Evolutionary conservation across 1,140 invertebrate genomes (phyloP).

Genomic region (Temnothorax curvispinosus): DNA sequence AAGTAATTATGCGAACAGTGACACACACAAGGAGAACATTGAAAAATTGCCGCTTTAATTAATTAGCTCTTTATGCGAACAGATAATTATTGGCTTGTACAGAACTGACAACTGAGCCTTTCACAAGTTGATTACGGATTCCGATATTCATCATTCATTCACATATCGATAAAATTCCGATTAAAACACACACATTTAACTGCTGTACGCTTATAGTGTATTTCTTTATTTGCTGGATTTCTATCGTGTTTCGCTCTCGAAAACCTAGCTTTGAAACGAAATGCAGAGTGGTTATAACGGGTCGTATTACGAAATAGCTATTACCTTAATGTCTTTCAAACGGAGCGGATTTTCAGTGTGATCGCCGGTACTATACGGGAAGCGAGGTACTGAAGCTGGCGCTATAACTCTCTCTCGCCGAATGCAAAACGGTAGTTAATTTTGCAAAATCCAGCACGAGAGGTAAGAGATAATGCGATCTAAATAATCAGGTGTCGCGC

Average conservation of each 20-base stretch:
- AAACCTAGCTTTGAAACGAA: constrained; percentile 23
- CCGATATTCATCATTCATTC: constrained; percentile 30
- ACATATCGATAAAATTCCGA: constrained; percentile 29
- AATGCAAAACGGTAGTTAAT: constrained; percentile 55
- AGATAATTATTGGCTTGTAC: constrained; percentile 40
- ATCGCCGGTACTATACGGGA: background rate
- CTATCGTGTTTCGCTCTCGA: background rate
- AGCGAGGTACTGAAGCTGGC: constrained; percentile 14
- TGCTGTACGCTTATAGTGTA: background rate
- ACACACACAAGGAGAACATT: constrained; percentile 22
- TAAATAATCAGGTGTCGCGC: constrained; percentile 57
- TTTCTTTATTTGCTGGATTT: constrained; percentile 30
- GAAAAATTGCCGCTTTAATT: constrained; percentile 58
- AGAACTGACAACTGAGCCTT: constrained; percentile 2
- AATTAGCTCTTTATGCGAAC: constrained; percentile 38
- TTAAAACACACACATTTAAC: constrained; percentile 18
- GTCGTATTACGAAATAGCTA: constrained; percentile 41
- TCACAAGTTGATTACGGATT: constrained; percentile 29
- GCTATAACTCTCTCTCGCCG: constrained; percentile 28
- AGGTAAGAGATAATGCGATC: constrained; percentile 58
- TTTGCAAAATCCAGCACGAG: constrained; percentile 44
- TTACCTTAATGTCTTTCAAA: constrained; percentile 54
- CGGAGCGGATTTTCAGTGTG: constrained; percentile 37
- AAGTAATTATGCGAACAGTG: constrained; percentile 49
- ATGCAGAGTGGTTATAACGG: constrained; percentile 25